Evolutionary conservation across 2,113 vertebrate genomes (phyloP).

Genomic region (Platichthys flesus): DNA sequence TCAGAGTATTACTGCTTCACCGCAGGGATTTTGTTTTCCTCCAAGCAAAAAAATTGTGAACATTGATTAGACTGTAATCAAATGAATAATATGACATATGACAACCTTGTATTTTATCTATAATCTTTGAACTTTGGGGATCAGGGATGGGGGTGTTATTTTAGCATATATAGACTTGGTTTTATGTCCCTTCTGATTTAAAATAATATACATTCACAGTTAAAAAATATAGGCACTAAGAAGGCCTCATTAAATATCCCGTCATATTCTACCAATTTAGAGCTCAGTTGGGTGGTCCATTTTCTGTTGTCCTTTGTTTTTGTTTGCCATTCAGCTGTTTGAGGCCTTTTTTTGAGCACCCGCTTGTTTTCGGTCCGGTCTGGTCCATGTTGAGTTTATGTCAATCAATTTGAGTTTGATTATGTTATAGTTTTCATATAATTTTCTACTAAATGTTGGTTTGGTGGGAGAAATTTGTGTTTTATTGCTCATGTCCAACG

Average conservation of each 20-base stretch:
- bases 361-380: slow-evolving; percentile 35
- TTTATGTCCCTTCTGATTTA: slow-evolving; percentile 59
- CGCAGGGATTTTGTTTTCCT: slow-evolving; percentile 19
- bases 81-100: slow-evolving; percentile 53
- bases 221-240: slow-evolving; percentile 49
- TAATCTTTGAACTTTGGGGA: slow-evolving; percentile 50
- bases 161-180: slow-evolving; percentile 40
- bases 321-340: slow-evolving; percentile 58
- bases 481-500: slow-evolving; percentile 47
- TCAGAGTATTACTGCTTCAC: slow-evolving; percentile 18
- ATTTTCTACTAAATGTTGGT: slow-evolving; percentile 53
- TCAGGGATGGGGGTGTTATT: slow-evolving; percentile 34
- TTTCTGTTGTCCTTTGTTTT: slow-evolving; percentile 47
- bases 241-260: slow-evolving; percentile 42
- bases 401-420: slow-evolving; percentile 48
- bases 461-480: slow-evolving; percentile 51
- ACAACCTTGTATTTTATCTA: slow-evolving; percentile 46
- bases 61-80: slow-evolving; percentile 42
- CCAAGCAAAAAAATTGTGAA: slow-evolving; percentile 15
- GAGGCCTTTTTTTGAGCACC: slow-evolving; percentile 52
- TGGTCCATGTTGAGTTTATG: slow-evolving; percentile 42
- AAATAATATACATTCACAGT: slow-evolving; percentile 42
- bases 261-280: slow-evolving; percentile 45
- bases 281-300: slow-evolving; percentile 43
- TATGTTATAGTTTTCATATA: slow-evolving; percentile 46